Evolutionary conservation across 1,140 invertebrate species (phyloP).

Genomic region (Apis florea): DNA sequence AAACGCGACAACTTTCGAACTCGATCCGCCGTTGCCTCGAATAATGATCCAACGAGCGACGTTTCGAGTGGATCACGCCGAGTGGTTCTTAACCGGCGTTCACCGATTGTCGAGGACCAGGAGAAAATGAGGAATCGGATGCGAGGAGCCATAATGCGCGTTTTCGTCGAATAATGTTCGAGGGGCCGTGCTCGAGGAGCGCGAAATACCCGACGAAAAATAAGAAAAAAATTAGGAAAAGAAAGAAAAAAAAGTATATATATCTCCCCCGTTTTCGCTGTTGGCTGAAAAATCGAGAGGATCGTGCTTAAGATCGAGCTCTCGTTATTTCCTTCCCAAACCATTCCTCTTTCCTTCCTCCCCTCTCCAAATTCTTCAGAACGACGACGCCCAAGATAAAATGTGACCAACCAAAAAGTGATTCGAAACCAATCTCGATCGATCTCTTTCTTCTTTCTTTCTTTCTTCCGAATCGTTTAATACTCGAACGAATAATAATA

Average conservation of each 20-base stretch:
- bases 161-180: neutral
- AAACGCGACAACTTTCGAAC: neutral
- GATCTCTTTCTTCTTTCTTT: too few relatives aligned
- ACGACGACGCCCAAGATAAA: too few relatives aligned
- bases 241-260: neutral
- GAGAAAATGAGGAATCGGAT: neutral
- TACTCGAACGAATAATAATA: too few relatives aligned
- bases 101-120: neutral
- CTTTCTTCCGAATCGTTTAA: too few relatives aligned
- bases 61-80: conserved; percentile 16
- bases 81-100: conserved; percentile 22
- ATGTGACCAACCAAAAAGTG: too few relatives aligned
- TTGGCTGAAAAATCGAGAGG: too few relatives aligned
- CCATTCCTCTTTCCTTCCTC: too few relatives aligned
- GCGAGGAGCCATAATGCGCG: neutral
- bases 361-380: too few relatives aligned
- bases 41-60: neutral
- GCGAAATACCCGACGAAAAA: neutral
- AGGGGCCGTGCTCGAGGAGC: neutral
- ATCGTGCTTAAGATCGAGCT: too few relatives aligned
- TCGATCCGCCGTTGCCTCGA: neutral
- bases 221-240: neutral
- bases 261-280: too few relatives aligned
- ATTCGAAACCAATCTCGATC: too few relatives aligned
- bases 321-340: too few relatives aligned